Percentiles rank a stretch among this genome's conserved stretches.
Evolutionary conservation across 2,888 invertebrate genomes (phyloP).

Genomic region (Lasius fuliginosus): DNA sequence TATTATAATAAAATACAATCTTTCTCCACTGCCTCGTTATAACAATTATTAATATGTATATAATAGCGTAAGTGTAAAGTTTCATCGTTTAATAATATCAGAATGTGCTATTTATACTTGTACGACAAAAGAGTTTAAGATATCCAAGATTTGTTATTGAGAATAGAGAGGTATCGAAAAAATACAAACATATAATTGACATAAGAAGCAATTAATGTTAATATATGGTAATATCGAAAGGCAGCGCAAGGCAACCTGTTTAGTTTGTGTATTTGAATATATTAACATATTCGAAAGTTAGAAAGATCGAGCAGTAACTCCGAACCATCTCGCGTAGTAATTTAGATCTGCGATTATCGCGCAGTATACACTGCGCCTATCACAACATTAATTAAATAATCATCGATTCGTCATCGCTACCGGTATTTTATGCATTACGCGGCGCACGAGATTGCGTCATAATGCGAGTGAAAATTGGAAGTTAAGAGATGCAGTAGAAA

Average conservation of each 20-base stretch:
- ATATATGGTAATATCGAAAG: constrained; percentile 9
- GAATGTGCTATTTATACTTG: background rate
- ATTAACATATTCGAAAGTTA: constrained; percentile 43
- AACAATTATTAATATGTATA: constrained; percentile 11
- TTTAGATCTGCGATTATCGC: background rate
- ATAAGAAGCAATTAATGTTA: constrained; percentile 24
- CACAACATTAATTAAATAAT: background rate
- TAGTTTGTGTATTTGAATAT: background rate
- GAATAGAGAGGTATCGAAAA: background rate
- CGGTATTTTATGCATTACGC: background rate
- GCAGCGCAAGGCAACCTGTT: background rate
- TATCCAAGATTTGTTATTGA: background rate
- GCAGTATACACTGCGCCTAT: background rate
- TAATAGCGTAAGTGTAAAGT: background rate
- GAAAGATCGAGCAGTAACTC: background rate
- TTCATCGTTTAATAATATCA: background rate
- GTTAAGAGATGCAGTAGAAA: constrained; percentile 53
- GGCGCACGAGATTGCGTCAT: background rate
- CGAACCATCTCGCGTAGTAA: background rate
- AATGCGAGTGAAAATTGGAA: constrained; percentile 40
- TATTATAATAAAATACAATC: background rate
- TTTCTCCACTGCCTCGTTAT: background rate
- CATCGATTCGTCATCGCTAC: background rate
- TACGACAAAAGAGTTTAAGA: background rate
- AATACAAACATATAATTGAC: background rate